Conservation (phyloP, 2,888 invertebrate genomes). For the Notocelia uddmanniana region DNA sequence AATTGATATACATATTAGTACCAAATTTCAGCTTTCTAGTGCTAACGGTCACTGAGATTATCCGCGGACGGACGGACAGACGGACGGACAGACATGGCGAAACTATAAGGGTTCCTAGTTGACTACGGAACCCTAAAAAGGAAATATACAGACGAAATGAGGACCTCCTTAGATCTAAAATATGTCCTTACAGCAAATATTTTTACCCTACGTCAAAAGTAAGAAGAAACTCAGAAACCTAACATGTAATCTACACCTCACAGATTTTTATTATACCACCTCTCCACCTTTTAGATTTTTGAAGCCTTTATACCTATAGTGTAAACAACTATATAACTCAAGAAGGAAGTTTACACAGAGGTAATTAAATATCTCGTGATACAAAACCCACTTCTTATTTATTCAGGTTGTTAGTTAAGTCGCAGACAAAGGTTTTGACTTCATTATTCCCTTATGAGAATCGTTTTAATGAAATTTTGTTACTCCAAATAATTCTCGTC, state of each 20-base stretch:
- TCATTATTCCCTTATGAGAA: conserved; percentile 38
- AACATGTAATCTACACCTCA: neutral
- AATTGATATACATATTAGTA: too few species aligned
- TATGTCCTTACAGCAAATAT: neutral
- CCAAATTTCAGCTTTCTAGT: too few species aligned
- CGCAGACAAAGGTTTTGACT: conserved; percentile 33
- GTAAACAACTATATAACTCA: conserved; percentile 22
- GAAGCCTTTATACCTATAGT: neutral
- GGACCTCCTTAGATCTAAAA: neutral
- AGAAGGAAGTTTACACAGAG: conserved; percentile 14
- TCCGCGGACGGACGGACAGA: too few species aligned
- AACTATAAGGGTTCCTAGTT: too few species aligned
- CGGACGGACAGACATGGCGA: too few species aligned
- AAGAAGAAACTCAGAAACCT: neutral
- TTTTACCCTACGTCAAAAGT: neutral
- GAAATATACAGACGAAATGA: too few species aligned
- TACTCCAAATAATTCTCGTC: conserved; percentile 24
- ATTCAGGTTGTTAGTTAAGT: conserved; percentile 31
- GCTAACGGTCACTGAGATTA: too few species aligned
- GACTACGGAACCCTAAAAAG: too few species aligned
- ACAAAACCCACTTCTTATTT: conserved; percentile 34
- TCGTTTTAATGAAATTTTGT: conserved; percentile 39
- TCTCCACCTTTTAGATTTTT: neutral
- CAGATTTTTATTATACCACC: neutral
- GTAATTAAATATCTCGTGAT: conserved; percentile 33